phyloP scores from a whole-genome alignment of 2,797 vertebrate species.

The Bradypodion pumilum region DNA sequence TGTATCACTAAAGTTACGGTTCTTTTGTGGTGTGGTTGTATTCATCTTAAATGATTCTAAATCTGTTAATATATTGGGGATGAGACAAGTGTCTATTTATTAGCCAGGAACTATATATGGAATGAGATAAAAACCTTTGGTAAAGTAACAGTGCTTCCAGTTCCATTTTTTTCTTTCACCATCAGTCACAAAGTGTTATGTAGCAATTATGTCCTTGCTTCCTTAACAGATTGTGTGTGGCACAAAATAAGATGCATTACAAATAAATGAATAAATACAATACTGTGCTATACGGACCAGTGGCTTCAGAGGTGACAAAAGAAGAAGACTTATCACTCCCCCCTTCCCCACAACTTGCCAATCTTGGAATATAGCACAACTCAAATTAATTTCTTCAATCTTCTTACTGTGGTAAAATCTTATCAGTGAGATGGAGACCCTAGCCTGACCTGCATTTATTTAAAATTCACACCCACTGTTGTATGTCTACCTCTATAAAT shows the following conservation, averaged over 20 bases:
- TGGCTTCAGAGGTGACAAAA: not conserved
- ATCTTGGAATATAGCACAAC: constrained; percentile 23
- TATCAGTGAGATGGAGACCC: constrained; percentile 50
- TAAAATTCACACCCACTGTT: constrained; percentile 62
- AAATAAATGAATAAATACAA: not conserved
- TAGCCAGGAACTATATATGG: not conserved
- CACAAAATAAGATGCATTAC: too few relatives aligned
- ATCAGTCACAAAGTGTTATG: not conserved
- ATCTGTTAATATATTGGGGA: not conserved
- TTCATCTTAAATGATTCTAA: not conserved
- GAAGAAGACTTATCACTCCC: not conserved
- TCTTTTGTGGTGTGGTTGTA: not conserved
- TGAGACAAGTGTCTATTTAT: not conserved
- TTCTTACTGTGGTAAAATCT: constrained; percentile 41
- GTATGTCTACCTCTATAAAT: constrained; percentile 38
- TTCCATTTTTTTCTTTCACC: not conserved
- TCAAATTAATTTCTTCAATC: constrained; percentile 39
- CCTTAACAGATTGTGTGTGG: too few relatives aligned
- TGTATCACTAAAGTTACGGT: not conserved
- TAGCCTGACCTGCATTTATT: constrained; percentile 48
- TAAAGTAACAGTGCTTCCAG: not conserved
- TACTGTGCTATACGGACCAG: not conserved
- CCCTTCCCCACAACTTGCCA: too few relatives aligned
- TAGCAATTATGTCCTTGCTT: not conserved
- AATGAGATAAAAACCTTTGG: constrained; percentile 3